These are phyloP conservation scores for Perognathus longimembris DNA, from an alignment of 2,113 vertebrate species.

Conservation along the genomic window DNA sequence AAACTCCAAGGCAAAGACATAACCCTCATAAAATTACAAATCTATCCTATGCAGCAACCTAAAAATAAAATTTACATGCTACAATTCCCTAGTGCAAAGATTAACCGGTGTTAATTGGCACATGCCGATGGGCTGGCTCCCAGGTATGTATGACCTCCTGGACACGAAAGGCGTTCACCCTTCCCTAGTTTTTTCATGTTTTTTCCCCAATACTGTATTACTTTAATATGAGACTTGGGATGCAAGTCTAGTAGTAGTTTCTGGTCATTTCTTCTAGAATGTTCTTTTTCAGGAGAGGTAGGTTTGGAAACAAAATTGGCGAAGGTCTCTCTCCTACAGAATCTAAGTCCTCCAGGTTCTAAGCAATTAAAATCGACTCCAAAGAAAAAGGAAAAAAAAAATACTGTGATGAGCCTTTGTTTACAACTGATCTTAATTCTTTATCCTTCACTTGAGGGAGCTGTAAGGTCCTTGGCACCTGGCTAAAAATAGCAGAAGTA, in stretches of 20 bases:
- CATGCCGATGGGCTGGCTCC: not conserved
- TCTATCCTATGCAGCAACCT: not conserved
- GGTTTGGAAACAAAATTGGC: constrained; percentile 16
- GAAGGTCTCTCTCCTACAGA: not conserved
- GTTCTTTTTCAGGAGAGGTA: not conserved
- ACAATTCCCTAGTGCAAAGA: not conserved
- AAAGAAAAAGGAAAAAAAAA: constrained; percentile 56
- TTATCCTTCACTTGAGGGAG: constrained; percentile 70
- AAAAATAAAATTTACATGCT: constrained; percentile 7
- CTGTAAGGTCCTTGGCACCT: constrained; percentile 71
- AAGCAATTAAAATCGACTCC: constrained; percentile 58
- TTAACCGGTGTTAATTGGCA: not conserved
- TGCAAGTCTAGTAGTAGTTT: not conserved
- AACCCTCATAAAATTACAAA: constrained; percentile 1
- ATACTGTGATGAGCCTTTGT: constrained; percentile 70
- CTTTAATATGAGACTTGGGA: not conserved
- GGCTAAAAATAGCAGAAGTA: constrained; percentile 76
- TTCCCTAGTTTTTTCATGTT: not conserved
- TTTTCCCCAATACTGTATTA: not conserved
- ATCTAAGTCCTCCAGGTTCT: constrained; percentile 22
- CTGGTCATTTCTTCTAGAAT: constrained; percentile 5
- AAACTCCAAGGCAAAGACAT: not conserved
- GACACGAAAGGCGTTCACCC: not conserved
- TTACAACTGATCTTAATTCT: constrained; percentile 79
- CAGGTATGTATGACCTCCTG: not conserved